phyloP scores from a whole-genome alignment of 1,140 invertebrate genomes.

The Penaeus vannamei region DNA sequence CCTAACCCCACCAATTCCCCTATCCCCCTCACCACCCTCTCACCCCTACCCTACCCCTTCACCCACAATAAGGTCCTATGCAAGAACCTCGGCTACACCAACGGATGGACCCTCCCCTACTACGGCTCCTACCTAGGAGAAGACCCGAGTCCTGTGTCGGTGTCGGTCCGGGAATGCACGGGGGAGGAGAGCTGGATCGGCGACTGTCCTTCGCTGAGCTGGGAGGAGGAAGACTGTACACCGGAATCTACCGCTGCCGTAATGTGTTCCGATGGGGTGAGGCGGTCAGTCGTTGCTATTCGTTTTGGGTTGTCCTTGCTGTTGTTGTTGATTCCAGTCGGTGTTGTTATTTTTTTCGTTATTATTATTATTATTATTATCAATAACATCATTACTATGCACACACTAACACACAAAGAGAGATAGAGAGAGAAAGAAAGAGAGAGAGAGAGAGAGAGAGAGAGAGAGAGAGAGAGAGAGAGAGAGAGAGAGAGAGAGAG shows the following conservation, averaged over 20 bases:
- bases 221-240: not conserved
- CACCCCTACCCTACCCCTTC: not conserved
- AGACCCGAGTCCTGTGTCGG: not conserved
- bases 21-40: not conserved
- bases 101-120: slow-evolving; percentile 30
- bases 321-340: too few species aligned
- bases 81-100: slow-evolving; percentile 29
- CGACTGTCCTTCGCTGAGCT: not conserved
- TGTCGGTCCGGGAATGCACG: not conserved
- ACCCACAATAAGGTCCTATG: slow-evolving; percentile 11
- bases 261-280: slow-evolving; percentile 48
- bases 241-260: not conserved
- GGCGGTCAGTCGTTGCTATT: not conserved
- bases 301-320: too few species aligned
- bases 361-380: too few species aligned
- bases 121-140: slow-evolving; percentile 1
- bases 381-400: too few species aligned
- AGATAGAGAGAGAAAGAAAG: too few species aligned
- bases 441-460: too few species aligned
- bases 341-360: too few species aligned
- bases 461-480: too few species aligned
- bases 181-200: slow-evolving; percentile 37
- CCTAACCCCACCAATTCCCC: too few species aligned
- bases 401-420: too few species aligned
- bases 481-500: too few species aligned